Evolutionary conservation across 1,140 invertebrate species (phyloP).

Genomic region (Cyclargus thomasi): DNA sequence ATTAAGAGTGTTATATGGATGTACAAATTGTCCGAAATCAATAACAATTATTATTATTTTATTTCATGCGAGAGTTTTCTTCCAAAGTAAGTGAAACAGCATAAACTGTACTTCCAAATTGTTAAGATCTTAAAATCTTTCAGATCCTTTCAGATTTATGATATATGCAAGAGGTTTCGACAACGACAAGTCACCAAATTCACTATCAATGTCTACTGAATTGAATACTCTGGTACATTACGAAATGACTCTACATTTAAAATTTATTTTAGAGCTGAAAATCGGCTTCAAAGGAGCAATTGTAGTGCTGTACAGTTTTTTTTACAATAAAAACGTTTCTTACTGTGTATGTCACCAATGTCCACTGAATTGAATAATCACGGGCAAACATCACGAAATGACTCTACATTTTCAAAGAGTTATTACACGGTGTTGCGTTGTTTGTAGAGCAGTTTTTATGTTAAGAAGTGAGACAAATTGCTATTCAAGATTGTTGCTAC

Average conservation of each 20-base stretch:
- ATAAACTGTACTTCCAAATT: no score
- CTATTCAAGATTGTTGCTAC: neutral
- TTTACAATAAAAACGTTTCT: neutral
- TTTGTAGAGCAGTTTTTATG: conserved; percentile 2
- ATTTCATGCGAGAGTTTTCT: no score
- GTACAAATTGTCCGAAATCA: no score
- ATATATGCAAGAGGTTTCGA: no score
- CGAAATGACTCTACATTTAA: neutral
- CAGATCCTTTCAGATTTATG: no score
- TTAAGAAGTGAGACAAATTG: conserved; percentile 12
- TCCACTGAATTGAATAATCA: neutral
- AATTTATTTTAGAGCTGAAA: neutral
- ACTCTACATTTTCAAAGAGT: conserved; percentile 6
- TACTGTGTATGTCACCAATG: neutral
- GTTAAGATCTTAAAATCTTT: no score
- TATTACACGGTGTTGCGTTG: neutral
- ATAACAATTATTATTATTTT: no score
- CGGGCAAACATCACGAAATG: neutral
- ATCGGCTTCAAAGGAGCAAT: no score
- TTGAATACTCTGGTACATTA: neutral
- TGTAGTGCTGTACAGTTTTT: neutral
- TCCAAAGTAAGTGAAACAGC: no score
- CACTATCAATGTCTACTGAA: neutral
- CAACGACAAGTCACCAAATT: no score
- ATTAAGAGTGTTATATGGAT: no score